phyloP scores from a whole-genome alignment of 2,797 vertebrate species.

The Chaenodraco wilsoni region DNA sequence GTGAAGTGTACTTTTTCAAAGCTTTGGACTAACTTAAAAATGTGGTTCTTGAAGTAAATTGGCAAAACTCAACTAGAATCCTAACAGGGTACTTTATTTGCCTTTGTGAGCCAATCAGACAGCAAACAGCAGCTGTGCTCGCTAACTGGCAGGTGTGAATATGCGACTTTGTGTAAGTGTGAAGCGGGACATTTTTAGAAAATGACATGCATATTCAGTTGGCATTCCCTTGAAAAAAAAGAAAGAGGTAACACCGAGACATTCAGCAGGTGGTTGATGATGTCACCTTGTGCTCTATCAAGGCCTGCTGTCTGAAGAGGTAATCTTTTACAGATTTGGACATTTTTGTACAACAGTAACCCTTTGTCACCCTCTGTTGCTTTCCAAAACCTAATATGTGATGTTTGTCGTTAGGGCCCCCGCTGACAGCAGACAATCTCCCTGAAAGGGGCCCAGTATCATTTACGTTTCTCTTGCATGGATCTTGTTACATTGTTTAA shows the following conservation, averaged over 20 bases:
- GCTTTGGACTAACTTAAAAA: background rate
- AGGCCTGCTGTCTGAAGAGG: constrained; percentile 1
- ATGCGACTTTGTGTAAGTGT: constrained; percentile 36
- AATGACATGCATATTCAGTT: constrained; percentile 36
- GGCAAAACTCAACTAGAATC: background rate
- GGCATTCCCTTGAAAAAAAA: constrained; percentile 4
- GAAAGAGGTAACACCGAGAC: constrained; percentile 15
- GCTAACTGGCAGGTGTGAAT: constrained; percentile 45
- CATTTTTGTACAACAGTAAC: background rate
- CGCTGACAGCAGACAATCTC: too few relatives aligned
- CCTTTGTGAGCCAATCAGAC: constrained; percentile 17
- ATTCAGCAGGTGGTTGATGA: constrained; percentile 42
- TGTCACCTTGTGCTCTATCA: constrained; percentile 18
- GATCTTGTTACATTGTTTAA: too few relatives aligned
- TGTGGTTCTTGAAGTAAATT: background rate
- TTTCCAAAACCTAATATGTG: constrained; percentile 14
- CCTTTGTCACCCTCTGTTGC: constrained; percentile 10
- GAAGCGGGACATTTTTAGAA: constrained; percentile 50
- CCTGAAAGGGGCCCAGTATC: too few relatives aligned
- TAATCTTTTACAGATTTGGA: constrained; percentile 6
- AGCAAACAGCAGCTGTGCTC: constrained; percentile 37
- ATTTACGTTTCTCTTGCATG: too few relatives aligned
- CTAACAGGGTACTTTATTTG: background rate
- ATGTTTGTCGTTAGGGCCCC: background rate
- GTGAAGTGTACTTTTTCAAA: background rate